A percentile compares a stretch with the other conserved stretches of the same genome.
These are phyloP conservation scores for Phylloscopus trochiloides DNA, from an alignment of 2,113 vertebrate species.

Conservation along the genomic window DNA sequence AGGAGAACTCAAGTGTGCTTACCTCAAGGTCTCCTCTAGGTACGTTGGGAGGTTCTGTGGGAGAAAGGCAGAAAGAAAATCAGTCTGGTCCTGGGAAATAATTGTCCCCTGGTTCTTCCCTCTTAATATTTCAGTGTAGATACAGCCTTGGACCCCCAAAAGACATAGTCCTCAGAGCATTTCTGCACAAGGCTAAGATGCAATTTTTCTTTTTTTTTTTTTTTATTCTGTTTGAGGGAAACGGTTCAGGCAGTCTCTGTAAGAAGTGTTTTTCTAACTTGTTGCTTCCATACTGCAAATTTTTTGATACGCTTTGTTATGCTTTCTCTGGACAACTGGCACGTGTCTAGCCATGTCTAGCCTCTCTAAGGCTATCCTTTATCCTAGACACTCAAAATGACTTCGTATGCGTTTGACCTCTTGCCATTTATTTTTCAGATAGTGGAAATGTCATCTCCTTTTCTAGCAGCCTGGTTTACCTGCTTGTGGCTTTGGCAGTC, in stretches of 20 bases:
- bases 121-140: not conserved
- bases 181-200: not conserved
- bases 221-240: not conserved
- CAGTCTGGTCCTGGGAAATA: rapidly evolving
- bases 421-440: not conserved
- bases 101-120: not conserved
- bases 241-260: not conserved
- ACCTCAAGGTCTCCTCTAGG: not conserved
- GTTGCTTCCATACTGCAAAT: not conserved
- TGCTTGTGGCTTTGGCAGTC: not conserved
- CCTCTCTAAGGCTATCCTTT: not conserved
- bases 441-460: not conserved
- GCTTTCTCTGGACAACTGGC: not conserved
- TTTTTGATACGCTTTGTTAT: not conserved
- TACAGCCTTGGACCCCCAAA: not conserved
- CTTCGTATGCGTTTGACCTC: not conserved
- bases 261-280: not conserved
- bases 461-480: not conserved
- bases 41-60: not conserved
- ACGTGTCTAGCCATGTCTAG: not conserved
- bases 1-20: constrained; percentile 9
- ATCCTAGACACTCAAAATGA: not conserved
- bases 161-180: not conserved
- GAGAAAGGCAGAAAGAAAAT: not conserved
- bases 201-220: not conserved